phyloP scores from a whole-genome alignment of 1,140 invertebrate species.

The Polypedilum pembai region DNA sequence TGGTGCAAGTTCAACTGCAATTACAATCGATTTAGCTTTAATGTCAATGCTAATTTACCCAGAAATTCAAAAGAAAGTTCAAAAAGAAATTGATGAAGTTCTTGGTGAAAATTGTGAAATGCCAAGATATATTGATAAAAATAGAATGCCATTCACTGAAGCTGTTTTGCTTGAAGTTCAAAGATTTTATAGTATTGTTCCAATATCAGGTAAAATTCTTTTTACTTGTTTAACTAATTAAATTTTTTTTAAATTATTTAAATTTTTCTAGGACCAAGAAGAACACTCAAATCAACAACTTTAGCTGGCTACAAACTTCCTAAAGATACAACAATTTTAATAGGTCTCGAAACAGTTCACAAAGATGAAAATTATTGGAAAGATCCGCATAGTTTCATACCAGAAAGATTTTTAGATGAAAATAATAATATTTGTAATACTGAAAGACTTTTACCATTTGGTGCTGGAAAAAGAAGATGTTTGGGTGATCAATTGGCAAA shows the following conservation, averaged over 20 bases:
- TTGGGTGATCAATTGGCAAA: conserved; percentile 67
- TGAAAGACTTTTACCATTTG: conserved; percentile 56
- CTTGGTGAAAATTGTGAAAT: conserved; percentile 40
- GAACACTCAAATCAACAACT: conserved; percentile 50
- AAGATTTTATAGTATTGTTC: conserved; percentile 53
- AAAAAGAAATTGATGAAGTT: conserved; percentile 53
- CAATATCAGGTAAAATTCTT: conserved; percentile 46
- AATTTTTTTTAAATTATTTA: neutral
- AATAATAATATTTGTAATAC: conserved; percentile 37
- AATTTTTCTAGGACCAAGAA: conserved; percentile 48
- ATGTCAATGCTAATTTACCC: conserved; percentile 58
- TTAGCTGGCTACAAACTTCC: conserved; percentile 59
- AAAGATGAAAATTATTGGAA: conserved; percentile 54
- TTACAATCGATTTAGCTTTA: conserved; percentile 61
- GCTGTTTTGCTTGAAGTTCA: conserved; percentile 59
- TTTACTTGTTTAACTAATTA: no score
- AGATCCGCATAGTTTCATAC: conserved; percentile 60
- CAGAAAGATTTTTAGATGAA: conserved; percentile 57
- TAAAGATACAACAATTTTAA: conserved; percentile 55
- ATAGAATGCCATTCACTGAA: conserved; percentile 54
- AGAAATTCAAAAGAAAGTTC: conserved; percentile 58
- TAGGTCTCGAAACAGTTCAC: conserved; percentile 57
- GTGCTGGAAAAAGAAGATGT: conserved; percentile 63
- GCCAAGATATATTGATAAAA: conserved; percentile 43
- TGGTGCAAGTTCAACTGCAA: conserved; percentile 63